phyloP scores from a whole-genome alignment of 2,888 invertebrate species.

The Pachydiplax longipennis region DNA sequence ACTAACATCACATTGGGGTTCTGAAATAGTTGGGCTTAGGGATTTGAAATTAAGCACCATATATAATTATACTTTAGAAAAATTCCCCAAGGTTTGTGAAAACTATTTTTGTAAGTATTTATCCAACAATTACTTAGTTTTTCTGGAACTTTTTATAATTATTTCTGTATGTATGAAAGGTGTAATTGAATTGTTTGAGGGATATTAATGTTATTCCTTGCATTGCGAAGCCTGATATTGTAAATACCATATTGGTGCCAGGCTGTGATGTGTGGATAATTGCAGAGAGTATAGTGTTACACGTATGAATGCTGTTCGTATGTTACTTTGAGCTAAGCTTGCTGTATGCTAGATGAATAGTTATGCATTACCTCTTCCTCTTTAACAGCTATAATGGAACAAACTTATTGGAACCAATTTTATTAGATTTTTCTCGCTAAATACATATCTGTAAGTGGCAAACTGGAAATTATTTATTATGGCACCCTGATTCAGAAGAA shows the following conservation, averaged over 20 bases:
- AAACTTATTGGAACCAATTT: not conserved
- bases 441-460: slow-evolving; percentile 11
- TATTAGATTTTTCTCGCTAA: not conserved
- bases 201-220: not conserved
- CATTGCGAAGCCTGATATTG: slow-evolving; percentile 23
- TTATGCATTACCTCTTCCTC: not conserved
- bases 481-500: not conserved
- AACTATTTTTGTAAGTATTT: slow-evolving; percentile 44
- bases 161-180: slow-evolving; percentile 25
- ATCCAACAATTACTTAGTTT: slow-evolving; percentile 35
- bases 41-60: slow-evolving; percentile 9
- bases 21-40: not conserved
- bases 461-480: slow-evolving; percentile 11
- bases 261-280: slow-evolving; percentile 6
- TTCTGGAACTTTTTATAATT: slow-evolving; percentile 39
- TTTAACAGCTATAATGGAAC: not conserved
- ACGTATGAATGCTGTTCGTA: not conserved
- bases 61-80: slow-evolving; percentile 2
- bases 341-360: not conserved
- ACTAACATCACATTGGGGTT: slow-evolving; percentile 25
- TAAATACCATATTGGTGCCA: slow-evolving; percentile 22
- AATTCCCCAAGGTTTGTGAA: slow-evolving; percentile 26
- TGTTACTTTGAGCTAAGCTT: slow-evolving; percentile 3
- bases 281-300: not conserved
- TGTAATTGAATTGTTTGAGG: slow-evolving; percentile 5